Evolutionary conservation across 1,140 invertebrate genomes (phyloP), one percentile per base, ranked within the genome.

Genomic region (Solenopsis invicta): DNA sequence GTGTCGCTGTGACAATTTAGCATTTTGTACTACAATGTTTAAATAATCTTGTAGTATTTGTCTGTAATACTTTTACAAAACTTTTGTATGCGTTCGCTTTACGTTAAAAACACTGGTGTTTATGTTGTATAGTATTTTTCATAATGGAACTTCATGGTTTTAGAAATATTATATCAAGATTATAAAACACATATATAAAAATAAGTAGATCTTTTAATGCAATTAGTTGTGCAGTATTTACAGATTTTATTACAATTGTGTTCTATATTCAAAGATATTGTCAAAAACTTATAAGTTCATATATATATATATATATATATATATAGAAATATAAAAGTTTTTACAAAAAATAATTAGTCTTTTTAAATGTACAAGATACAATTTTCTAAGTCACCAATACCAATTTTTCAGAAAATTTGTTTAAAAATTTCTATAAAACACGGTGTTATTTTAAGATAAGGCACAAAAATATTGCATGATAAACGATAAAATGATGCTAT

Each of bases 11-110:
- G 54, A 74, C 48, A 45, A 24, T 12, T 78, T 85, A 16, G 64
- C 67, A 85, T 80, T 89, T 54, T 87, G 52, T 81, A 89, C 76
- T 66, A 37, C 76, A 41, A 82, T 18, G 69, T 87, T 89, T 87
- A 78, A 50, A 29, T 87, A 67, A 87, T 59, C 69, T 69, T 78
- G 21, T 67, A 78, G 59, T n/a, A 78, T 37, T 6, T n/a, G 4
- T 74, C 18, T 84, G 16, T 74, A 74, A 61, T 61, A 18, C 69
- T 84, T 74, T 61, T 62, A 74, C 12, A 61, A 29, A 29, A 72
- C 6, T 82, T 82, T 48, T 61, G 10, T 84, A 75, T 12, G 12
- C 8, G 1, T 50, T 84, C 2, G 0, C 24, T 81, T 37, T 56
- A 61, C 24, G 34, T 75, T 62, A 61, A 21, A 61, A 59, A 50